A percentile compares a stretch with the other conserved stretches of the same genome.
Evolutionary conservation across 1,140 invertebrate genomes (phyloP).

Genomic region (Gonioctena quinquepunctata): DNA sequence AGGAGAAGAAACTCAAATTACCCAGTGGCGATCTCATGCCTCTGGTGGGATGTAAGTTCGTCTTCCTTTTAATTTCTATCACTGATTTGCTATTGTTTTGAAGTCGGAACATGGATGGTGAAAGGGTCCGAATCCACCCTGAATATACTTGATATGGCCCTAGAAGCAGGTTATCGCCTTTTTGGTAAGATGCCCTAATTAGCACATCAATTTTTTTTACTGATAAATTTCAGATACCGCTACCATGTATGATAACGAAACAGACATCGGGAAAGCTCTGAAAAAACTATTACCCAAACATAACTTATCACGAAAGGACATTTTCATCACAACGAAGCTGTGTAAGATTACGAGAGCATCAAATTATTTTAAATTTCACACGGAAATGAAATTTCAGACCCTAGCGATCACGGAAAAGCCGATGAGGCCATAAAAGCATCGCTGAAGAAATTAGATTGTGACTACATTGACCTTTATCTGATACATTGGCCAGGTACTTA

Average conservation of each 20-base stretch:
- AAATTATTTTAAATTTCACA: not conserved
- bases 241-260: slow-evolving; percentile 74
- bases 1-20: not conserved
- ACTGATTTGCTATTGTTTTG: slow-evolving; percentile 7
- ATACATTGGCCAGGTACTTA: slow-evolving; percentile 82
- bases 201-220: not conserved
- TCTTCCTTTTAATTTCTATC: not conserved
- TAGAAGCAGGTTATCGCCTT: slow-evolving; percentile 26
- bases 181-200: slow-evolving; percentile 23
- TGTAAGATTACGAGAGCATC: slow-evolving; percentile 56
- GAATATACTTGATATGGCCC: slow-evolving; percentile 26
- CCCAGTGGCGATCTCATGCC: not conserved
- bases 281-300: slow-evolving; percentile 64
- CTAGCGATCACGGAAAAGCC: slow-evolving; percentile 69
- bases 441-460: slow-evolving; percentile 65
- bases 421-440: slow-evolving; percentile 66
- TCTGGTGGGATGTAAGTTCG: not conserved
- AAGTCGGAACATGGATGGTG: slow-evolving; percentile 33
- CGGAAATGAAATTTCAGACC: slow-evolving; percentile 58
- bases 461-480: slow-evolving; percentile 81
- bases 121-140: slow-evolving; percentile 16
- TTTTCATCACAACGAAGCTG: slow-evolving; percentile 80
- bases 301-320: slow-evolving; percentile 68
- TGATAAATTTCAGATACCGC: slow-evolving; percentile 68
- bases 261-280: slow-evolving; percentile 67